Evolutionary conservation across 2,888 invertebrate genomes (phyloP), one percentile per base, ranked within the genome.

Genomic region (Luperina testacea): DNA sequence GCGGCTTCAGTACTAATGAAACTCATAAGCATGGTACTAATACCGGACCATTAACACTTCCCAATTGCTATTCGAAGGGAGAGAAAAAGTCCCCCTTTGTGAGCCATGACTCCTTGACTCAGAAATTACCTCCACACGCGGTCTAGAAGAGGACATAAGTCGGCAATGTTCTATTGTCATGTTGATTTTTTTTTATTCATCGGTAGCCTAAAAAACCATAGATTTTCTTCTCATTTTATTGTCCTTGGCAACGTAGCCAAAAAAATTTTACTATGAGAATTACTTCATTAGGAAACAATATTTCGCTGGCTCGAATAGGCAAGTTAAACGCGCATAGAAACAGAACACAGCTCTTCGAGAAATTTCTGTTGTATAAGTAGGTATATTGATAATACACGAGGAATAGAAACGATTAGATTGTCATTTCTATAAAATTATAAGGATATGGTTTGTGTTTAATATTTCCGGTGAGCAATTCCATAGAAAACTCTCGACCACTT

Each of bases 11-110:
- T 93, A 91, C 93, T 96, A 95, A 96, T 96, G 95, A 95, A 95
- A 95, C 93, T 96, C 95, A 95, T 96, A 95, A 95, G 94, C 94
- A 95, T 94, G 94, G 94, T 89, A 94, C 93, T 95, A 95, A 95
- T 94, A 94, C 93, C 90, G 83, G 90, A 89, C 93, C 93, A 96
- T 96, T 96, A 96, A 93, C 95, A 95, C 93, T 93, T 95, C 94
- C 91, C 93, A 94, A 96, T 95, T 95, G 93, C 92, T 91, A 90
- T 93, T 88, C 86, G 90, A 91, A 93, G 93, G 94, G 93, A 91
- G 93, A 91, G 93, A 95, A 95, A 94, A 94, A 94, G 91, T 91
- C 91, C 94, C 93, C 93, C 89, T 91, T 89, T 89, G 89, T 90
- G 91, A 91, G 89, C 74, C 84, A 84, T 83, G 84, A 82, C 89